Percentiles rank a stretch among this genome's conserved stretches.
Conservation (phyloP, 2,797 vertebrate genomes). For the Danio aesculapii region DNA sequence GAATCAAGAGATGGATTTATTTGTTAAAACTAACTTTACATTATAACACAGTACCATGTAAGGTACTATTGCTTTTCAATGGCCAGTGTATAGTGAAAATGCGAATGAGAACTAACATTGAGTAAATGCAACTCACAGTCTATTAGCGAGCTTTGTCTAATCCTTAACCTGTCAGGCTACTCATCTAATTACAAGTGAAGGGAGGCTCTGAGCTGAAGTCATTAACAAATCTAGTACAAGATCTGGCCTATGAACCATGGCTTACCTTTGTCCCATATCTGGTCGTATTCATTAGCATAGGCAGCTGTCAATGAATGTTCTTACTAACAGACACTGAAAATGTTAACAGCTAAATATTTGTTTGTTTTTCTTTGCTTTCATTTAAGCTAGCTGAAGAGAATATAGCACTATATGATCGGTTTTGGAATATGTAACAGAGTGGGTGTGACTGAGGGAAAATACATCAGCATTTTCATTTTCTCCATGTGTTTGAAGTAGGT, state of each 20-base stretch:
- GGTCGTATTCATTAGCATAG: slow-evolving; percentile 40
- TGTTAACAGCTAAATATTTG: no score
- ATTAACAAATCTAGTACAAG: slow-evolving; percentile 42
- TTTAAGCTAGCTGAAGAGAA: background rate
- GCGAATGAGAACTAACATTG: background rate
- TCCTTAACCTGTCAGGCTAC: slow-evolving; percentile 47
- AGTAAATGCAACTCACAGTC: slow-evolving; percentile 39
- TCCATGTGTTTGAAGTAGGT: slow-evolving; percentile 9
- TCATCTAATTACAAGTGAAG: slow-evolving; percentile 62
- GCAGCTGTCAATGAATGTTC: background rate
- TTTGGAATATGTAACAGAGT: background rate
- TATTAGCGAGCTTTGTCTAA: slow-evolving; percentile 54
- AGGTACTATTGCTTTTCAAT: background rate
- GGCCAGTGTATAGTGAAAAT: background rate
- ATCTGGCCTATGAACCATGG: slow-evolving; percentile 37
- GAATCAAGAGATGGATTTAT: background rate
- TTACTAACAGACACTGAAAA: background rate
- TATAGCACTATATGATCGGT: background rate
- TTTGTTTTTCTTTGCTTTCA: background rate
- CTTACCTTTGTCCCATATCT: slow-evolving; percentile 60
- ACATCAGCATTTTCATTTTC: slow-evolving; percentile 4
- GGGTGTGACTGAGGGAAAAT: slow-evolving; percentile 23
- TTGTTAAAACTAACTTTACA: background rate
- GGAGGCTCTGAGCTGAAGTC: slow-evolving; percentile 32
- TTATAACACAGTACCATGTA: background rate